Evolutionary conservation across 1,140 invertebrate species (phyloP).

Genomic region (Saccostrea glomerata): DNA sequence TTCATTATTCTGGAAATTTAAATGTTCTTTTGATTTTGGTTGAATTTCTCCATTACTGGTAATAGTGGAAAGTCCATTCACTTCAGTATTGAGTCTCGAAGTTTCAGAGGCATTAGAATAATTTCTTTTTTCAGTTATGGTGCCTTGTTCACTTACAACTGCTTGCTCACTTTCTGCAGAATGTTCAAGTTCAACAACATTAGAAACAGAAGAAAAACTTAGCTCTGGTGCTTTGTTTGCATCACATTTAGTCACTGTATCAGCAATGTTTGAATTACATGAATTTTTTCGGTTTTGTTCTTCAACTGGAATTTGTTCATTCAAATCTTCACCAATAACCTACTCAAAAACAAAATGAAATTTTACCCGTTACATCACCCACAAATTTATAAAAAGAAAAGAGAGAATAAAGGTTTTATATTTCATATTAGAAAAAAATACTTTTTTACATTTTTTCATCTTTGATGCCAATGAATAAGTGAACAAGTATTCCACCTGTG

Average conservation of each 20-base stretch:
- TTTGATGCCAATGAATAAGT: too few relatives aligned
- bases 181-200: background rate
- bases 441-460: too few relatives aligned
- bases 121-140: background rate
- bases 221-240: background rate
- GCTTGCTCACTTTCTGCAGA: background rate
- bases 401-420: too few relatives aligned
- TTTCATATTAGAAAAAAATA: too few relatives aligned
- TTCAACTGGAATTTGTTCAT: background rate
- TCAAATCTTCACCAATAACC: constrained; percentile 27
- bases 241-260: background rate
- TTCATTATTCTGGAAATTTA: background rate
- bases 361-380: too few relatives aligned
- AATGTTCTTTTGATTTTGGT: too few relatives aligned
- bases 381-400: too few relatives aligned
- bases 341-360: constrained; percentile 40
- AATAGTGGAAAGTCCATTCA: background rate
- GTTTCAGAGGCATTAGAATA: background rate
- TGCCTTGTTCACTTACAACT: background rate
- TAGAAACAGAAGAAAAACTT: background rate
- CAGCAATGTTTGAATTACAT: background rate
- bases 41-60: too few relatives aligned
- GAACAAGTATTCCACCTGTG: too few relatives aligned
- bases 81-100: background rate
- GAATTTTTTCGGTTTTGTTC: background rate